Conservation (phyloP, 2,113 vertebrate species). For the Agapornis roseicollis region DNA sequence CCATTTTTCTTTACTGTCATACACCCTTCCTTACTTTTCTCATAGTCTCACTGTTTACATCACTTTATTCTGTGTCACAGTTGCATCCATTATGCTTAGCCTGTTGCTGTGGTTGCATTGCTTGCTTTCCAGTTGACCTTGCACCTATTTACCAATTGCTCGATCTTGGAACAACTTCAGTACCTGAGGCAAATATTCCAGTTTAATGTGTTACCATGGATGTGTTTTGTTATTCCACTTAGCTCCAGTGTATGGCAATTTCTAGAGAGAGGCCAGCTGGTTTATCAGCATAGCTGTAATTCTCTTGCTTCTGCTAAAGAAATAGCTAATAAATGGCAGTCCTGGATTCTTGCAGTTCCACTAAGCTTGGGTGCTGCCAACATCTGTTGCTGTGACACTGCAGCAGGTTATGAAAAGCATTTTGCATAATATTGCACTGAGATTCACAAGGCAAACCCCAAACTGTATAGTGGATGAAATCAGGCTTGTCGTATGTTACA, state of each 20-base stretch:
- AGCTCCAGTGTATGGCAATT: background rate
- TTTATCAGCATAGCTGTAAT: background rate
- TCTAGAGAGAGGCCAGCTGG: background rate
- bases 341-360: background rate
- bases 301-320: background rate
- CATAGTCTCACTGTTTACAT: background rate
- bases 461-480: accelerated
- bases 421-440: background rate
- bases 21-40: background rate
- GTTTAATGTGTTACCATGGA: background rate
- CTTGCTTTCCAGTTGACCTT: background rate
- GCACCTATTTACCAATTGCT: background rate
- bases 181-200: background rate
- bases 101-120: background rate
- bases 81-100: background rate
- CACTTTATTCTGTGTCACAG: background rate
- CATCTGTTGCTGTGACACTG: background rate
- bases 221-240: background rate
- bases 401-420: background rate
- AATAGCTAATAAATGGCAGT: background rate
- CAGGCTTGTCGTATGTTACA: background rate
- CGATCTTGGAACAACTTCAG: background rate
- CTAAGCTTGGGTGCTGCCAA: background rate
- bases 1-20: background rate
- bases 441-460: background rate